Percentiles rank a stretch among this genome's conserved stretches.
Evolutionary conservation across 1,140 invertebrate species (phyloP).

Genomic region (Drosophila novamexicana): DNA sequence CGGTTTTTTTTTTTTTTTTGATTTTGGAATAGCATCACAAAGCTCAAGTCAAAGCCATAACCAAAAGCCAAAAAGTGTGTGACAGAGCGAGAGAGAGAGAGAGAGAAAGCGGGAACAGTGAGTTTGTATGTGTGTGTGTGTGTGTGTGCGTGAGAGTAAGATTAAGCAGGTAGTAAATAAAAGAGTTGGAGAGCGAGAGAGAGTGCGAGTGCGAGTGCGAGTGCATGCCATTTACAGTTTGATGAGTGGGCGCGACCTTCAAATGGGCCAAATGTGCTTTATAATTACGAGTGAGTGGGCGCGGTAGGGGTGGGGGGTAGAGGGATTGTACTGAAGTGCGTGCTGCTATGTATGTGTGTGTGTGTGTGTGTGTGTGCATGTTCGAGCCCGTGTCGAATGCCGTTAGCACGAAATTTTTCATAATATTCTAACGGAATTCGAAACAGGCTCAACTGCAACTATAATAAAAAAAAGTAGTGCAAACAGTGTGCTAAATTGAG

Average conservation of each 20-base stretch:
- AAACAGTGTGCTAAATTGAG: slow-evolving; percentile 6
- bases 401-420: neutral
- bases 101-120: slow-evolving; percentile 1
- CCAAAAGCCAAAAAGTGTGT: slow-evolving; percentile 21
- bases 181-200: slow-evolving; percentile 16
- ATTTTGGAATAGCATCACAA: slow-evolving; percentile 19
- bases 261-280: slow-evolving; percentile 13
- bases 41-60: slow-evolving; percentile 45
- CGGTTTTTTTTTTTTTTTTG: neutral
- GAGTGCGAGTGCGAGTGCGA: neutral
- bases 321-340: neutral
- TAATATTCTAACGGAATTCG: neutral
- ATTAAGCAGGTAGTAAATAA: neutral
- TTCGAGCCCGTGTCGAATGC: slow-evolving; percentile 1
- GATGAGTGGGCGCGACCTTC: slow-evolving; percentile 6
- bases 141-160: neutral
- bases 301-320: neutral
- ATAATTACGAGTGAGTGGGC: slow-evolving; percentile 3
- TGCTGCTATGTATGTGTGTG: neutral
- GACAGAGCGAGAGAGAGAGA: slow-evolving; percentile 11
- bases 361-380: neutral
- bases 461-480: neutral
- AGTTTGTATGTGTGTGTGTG: neutral
- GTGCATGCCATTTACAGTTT: slow-evolving; percentile 30
- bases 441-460: slow-evolving; percentile 6